phyloP scores from a whole-genome alignment of 2,888 invertebrate species.

The Trissolcus japonicus region DNA sequence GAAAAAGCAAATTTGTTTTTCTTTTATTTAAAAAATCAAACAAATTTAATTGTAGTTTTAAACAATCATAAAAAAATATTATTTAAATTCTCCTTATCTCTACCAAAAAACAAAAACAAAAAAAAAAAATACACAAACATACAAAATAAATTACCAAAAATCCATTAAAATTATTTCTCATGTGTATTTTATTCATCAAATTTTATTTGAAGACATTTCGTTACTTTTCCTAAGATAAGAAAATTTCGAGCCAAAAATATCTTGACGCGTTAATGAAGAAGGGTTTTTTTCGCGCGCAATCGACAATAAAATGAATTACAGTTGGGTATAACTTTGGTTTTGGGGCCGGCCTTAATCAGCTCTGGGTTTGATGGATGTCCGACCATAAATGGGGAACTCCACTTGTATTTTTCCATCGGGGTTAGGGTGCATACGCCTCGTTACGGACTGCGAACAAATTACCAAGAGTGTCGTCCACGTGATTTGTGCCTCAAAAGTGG shows the following conservation, averaged over 20 bases:
- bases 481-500: conserved; percentile 44
- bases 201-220: neutral
- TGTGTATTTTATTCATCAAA: too few species aligned
- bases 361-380: conserved; percentile 56
- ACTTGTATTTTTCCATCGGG: conserved; percentile 46
- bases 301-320: conserved; percentile 58
- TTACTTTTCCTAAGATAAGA: conserved; percentile 6
- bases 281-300: conserved; percentile 26
- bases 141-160: conserved; percentile 15
- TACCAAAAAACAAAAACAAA: too few species aligned
- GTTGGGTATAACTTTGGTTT: conserved; percentile 55
- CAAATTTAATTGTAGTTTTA: too few species aligned
- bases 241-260: conserved; percentile 35
- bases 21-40: too few species aligned
- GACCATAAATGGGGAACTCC: conserved; percentile 47
- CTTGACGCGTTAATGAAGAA: conserved; percentile 51
- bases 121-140: conserved; percentile 23
- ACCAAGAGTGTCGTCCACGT: conserved; percentile 37
- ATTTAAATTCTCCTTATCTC: neutral
- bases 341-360: conserved; percentile 58
- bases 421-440: conserved; percentile 49
- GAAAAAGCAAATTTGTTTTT: neutral
- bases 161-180: neutral
- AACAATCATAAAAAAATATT: neutral
- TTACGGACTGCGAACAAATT: conserved; percentile 46